phyloP scores from a whole-genome alignment of 2,888 invertebrate species.

The Nipponacmea schrenckii region DNA sequence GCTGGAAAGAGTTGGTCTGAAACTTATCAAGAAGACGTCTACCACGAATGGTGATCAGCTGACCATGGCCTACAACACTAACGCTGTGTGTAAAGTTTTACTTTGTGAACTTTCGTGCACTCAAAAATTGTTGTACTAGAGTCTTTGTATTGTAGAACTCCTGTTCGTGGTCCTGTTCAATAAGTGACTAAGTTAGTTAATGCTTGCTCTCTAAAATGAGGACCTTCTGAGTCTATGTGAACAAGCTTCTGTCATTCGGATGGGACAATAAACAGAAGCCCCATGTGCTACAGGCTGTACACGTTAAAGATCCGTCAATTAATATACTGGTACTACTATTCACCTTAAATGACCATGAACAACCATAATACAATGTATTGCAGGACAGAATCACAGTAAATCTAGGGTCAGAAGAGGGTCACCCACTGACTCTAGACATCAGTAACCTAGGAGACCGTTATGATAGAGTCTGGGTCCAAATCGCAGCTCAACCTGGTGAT shows the following conservation, averaged over 20 bases:
- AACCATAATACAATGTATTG: no score
- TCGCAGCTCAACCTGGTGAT: slow-evolving; percentile 45
- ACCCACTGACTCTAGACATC: slow-evolving; percentile 39
- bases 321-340: no score
- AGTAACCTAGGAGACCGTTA: slow-evolving; percentile 23
- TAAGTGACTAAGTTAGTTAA: no score
- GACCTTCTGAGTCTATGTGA: no score
- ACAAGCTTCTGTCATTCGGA: no score
- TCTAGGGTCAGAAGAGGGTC: slow-evolving; percentile 29
- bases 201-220: no score
- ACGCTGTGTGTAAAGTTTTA: slow-evolving; percentile 19
- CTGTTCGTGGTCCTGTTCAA: no score
- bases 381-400: slow-evolving; percentile 30
- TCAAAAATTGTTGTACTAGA: not conserved
- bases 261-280: no score
- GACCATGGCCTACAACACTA: slow-evolving; percentile 23
- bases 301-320: no score
- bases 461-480: slow-evolving; percentile 52
- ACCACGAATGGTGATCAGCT: not conserved
- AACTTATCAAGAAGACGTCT: slow-evolving; percentile 17
- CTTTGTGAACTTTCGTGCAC: slow-evolving; percentile 15
- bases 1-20: slow-evolving; percentile 37
- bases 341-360: no score
- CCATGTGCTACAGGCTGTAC: no score
- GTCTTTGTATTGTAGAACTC: no score